Percentiles rank a stretch among this genome's conserved stretches.
These are phyloP conservation scores for Hiodon alosoides DNA, from an alignment of 2,113 vertebrate species.

Conservation along the genomic window DNA sequence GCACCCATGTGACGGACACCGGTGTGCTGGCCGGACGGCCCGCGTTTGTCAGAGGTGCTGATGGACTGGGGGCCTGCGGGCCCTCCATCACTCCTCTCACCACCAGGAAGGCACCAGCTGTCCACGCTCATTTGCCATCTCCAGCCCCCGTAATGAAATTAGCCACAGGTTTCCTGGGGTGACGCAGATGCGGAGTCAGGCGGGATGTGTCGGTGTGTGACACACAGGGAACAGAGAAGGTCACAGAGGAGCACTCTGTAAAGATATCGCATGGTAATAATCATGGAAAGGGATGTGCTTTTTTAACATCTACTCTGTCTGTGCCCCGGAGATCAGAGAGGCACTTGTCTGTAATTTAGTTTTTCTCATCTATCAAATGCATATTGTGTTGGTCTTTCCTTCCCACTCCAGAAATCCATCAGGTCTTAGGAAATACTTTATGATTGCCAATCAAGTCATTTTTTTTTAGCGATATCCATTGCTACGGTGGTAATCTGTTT, in stretches of 20 bases:
- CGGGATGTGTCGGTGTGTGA: constrained; percentile 63
- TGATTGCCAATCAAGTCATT: too few relatives aligned
- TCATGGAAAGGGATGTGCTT: background rate
- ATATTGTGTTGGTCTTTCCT: background rate
- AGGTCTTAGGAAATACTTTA: too few relatives aligned
- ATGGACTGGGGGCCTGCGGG: constrained; percentile 46
- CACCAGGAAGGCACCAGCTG: constrained; percentile 73
- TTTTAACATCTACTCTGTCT: background rate
- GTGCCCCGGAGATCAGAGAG: background rate
- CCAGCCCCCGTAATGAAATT: constrained; percentile 82
- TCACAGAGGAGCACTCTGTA: constrained; percentile 46
- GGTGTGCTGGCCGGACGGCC: background rate
- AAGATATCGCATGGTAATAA: constrained; percentile 37
- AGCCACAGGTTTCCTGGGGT: constrained; percentile 78
- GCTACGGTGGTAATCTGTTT: too few relatives aligned
- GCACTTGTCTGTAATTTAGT: background rate
- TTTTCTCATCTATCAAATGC: too few relatives aligned
- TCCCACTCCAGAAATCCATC: too few relatives aligned
- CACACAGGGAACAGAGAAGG: constrained; percentile 63
- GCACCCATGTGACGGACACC: constrained; percentile 50
- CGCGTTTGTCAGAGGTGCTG: background rate
- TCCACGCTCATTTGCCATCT: constrained; percentile 78
- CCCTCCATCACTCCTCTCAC: constrained; percentile 65
- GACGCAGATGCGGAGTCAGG: constrained; percentile 66
- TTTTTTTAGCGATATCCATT: too few relatives aligned